Conservation (phyloP, 2,797 vertebrate species). For the Borostomias antarcticus region DNA sequence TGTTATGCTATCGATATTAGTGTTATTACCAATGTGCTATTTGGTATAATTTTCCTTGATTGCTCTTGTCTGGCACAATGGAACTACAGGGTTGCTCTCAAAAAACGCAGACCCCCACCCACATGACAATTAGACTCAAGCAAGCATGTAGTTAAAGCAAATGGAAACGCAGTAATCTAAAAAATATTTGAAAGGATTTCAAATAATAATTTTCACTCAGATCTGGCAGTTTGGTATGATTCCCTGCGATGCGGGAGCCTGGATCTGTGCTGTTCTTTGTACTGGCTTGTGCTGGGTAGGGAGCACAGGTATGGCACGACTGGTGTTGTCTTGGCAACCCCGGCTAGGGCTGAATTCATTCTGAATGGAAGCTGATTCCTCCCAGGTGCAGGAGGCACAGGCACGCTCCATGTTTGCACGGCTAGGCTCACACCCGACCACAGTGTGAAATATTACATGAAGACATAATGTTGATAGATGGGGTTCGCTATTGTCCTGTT, state of each 20-base stretch:
- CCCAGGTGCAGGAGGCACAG: conserved; percentile 35
- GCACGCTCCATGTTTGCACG: not conserved
- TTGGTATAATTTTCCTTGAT: too few relatives aligned
- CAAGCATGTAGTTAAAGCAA: too few relatives aligned
- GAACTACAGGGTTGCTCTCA: too few relatives aligned
- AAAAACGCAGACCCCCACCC: too few relatives aligned
- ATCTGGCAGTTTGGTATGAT: not conserved
- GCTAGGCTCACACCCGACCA: not conserved
- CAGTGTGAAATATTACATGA: not conserved
- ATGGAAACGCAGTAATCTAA: too few relatives aligned
- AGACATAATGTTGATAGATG: not conserved
- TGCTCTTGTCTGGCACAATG: too few relatives aligned
- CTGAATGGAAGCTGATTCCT: conserved; percentile 31
- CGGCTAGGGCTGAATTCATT: conserved; percentile 29
- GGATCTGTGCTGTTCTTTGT: conserved; percentile 30
- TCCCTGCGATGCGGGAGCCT: not conserved
- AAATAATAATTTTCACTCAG: not conserved
- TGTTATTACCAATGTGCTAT: too few relatives aligned
- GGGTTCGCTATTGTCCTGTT: not conserved
- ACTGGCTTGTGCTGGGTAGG: conserved; percentile 16
- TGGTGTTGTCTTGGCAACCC: conserved; percentile 65
- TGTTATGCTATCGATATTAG: too few relatives aligned
- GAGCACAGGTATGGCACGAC: conserved; percentile 55
- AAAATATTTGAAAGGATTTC: too few relatives aligned
- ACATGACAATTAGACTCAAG: too few relatives aligned